Base-by-base conservation (phyloP, 2,888 invertebrate species). In the Dicycla oo region DNA sequence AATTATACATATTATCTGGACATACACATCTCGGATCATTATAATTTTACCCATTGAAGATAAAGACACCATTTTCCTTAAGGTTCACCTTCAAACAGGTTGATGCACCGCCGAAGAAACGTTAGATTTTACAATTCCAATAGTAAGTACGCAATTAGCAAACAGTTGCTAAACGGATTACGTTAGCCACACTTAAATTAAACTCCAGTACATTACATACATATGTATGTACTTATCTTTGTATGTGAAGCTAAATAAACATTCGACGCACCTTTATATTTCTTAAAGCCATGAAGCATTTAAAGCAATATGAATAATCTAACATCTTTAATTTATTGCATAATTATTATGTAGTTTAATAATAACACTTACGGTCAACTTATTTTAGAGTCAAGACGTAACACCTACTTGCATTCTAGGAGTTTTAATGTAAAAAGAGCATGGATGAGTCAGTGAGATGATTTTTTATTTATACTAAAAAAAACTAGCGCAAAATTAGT, bases 81-180 rank as follows among this genome's bases (percentile, higher is more conserved):
- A 75, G 60, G 54, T 67, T 82, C 34, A 72, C 78, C 73, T 82
- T 65, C 73, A 66, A 72, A 51, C n/a, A 73, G n/a, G 43, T 56
- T 56, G 30, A 72, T 82, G n/a, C n/a, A n/a, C n/a, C 60, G 60
- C 23, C 13, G 34, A 54, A 64, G 56, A 30, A 58, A 47, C 62
- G 13, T 53, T 49, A 60, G 45, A 51, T 63, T 65, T 80, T 56
- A 69, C 80, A 74, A 80, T 69, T 69, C 51, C 34, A 79, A 79
- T 69, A 54, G 40, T 62, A 30, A 15, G 15, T 1, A 8, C 26
- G 26, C 54, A 63, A 65, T 73, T 68, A 69, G 47, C 65, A 63
- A 51, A 40, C 56, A n/a, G 51, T 80, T 80, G 81, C 83, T 80
- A 69, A 80, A 80, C 56, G 40, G 66, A 80, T 83, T 75, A 64